Base-by-base conservation (phyloP, 2,888 invertebrate species). In the Lithophane semibrunnea region DNA sequence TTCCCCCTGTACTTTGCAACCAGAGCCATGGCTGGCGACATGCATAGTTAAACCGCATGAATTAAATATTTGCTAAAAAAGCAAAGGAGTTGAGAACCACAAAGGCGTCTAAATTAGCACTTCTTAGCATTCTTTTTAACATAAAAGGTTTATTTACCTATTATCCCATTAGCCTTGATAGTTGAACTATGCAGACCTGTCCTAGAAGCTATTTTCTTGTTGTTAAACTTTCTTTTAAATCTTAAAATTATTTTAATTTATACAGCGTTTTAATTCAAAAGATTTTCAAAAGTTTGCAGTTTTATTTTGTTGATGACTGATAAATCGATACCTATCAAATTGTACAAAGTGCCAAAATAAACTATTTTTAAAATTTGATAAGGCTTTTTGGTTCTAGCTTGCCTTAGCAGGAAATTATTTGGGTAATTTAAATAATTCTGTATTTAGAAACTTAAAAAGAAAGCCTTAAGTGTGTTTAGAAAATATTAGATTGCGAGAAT, bases 41-140 rank as follows among this genome's bases (percentile, higher is more conserved):
- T 90, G 91, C 88, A 88, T 89, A 88, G 91, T 90, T 91, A 87
- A 89, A 86, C 89, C 77, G 82, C 84, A 88, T 88, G 88, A 90
- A 91, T 91, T 88, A 91, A 90, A 88, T 88, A 90, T 90, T 89
- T 84, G 85, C 88, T 84, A 75, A 88, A 90, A 88, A 87, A 89
- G 86, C 82, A 84, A 85, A 79, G 78, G 77, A 83, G 77, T 84
- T 78, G 77, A 74, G 71, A 84, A 63, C 70, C 75, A 60, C 78
- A 74, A 72, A 80, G 82, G 80, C 81, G 86, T 81, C 82, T 82
- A 80, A 81, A 86, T 88, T 87, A 87, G 82, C 88, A 88, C 84
- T 80, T 83, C 61, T 80, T 87, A 73, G 80, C 77, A 81, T 86
- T 87, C 54, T 58, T 83, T 79, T 81, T 81, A 78, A 69, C 70